These are phyloP conservation scores for Porites rus DNA, from an alignment of 92 coral and sea anemone genomes.

Conservation along the genomic window DNA sequence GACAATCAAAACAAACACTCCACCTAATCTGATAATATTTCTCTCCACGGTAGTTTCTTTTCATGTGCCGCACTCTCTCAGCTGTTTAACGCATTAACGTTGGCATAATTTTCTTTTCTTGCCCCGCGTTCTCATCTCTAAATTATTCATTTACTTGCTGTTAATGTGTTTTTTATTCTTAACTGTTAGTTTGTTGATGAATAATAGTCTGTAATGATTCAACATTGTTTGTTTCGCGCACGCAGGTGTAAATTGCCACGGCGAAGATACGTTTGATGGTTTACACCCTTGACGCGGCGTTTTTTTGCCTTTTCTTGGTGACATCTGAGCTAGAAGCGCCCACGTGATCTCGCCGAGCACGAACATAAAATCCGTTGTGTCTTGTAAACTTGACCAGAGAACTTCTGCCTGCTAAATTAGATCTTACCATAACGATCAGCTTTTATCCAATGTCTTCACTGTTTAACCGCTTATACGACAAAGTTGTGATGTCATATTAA, in stretches of 20 bases:
- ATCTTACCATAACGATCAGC: not conserved
- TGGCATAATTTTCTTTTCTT: conserved; percentile 26
- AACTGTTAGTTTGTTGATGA: conserved; percentile 44
- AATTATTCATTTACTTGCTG: conserved; percentile 55
- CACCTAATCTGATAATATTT: conserved; percentile 88
- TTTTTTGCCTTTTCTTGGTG: not conserved
- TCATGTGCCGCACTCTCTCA: conserved; percentile 87
- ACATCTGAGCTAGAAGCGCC: not conserved
- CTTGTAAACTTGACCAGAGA: not conserved
- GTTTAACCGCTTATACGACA: not conserved
- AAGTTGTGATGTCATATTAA: conserved; percentile 24
- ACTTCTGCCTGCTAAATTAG: not conserved
- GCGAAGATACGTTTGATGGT: not conserved
- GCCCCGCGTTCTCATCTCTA: conserved; percentile 36
- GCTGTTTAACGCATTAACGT: conserved; percentile 82
- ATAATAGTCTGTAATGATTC: conserved; percentile 9
- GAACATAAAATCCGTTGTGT: conserved; percentile 11
- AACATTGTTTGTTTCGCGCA: not conserved
- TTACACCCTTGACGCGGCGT: conserved; percentile 7
- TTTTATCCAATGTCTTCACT: conserved; percentile 5
- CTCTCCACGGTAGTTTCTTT: conserved; percentile 75
- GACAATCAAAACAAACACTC: conserved; percentile 89
- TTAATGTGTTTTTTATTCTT: conserved; percentile 71
- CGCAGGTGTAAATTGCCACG: conserved; percentile 12
- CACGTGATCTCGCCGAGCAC: not conserved